These are phyloP conservation scores for Pyrrhura leucotis DNA, from an alignment of 2,797 vertebrate species.

Conservation along the genomic window DNA sequence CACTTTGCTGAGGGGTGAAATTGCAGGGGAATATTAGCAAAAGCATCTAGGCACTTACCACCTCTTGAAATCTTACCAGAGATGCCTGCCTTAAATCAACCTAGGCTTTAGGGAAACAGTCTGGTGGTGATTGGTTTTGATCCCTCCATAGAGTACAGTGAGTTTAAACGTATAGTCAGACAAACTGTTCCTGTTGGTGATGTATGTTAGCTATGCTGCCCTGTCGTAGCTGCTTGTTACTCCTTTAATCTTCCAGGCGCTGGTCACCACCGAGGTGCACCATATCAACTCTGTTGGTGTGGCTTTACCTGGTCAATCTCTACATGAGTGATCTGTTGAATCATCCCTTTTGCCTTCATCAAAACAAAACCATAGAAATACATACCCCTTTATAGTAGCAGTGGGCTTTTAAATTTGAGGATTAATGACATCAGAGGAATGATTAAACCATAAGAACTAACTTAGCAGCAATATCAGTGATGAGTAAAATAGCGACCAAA, in stretches of 20 bases:
- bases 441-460: background rate
- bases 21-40: background rate
- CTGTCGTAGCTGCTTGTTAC: background rate
- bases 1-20: background rate
- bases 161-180: background rate
- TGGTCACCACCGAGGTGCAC: background rate
- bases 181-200: background rate
- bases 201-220: background rate
- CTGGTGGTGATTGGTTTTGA: background rate
- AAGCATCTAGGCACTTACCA: background rate
- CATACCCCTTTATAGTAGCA: background rate
- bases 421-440: background rate
- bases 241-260: background rate
- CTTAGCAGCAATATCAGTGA: background rate
- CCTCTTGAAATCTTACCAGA: background rate
- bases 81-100: background rate
- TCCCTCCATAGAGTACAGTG: background rate
- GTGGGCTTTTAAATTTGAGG: background rate
- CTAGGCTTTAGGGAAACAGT: background rate
- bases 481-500: background rate
- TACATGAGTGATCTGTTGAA: background rate
- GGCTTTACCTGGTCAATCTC: background rate
- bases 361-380: background rate
- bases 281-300: background rate
- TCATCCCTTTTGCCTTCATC: background rate